A percentile compares a stretch with the other conserved stretches of the same genome.
Evolutionary conservation across 2,888 invertebrate genomes (phyloP).

Genomic region (Muscina levida): DNA sequence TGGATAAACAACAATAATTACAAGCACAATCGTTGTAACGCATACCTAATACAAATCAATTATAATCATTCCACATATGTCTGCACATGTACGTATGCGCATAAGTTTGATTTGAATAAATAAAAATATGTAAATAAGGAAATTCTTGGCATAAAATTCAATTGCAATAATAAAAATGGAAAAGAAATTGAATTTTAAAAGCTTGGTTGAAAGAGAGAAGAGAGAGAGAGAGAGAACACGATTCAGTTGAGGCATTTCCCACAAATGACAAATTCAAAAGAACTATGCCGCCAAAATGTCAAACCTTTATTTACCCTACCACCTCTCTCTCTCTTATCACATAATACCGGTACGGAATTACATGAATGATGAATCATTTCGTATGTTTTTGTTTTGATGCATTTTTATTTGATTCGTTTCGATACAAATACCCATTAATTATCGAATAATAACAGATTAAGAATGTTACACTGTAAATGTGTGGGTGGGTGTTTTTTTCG

Average conservation of each 20-base stretch:
- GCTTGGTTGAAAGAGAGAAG: constrained; percentile 41
- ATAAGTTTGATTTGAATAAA: constrained; percentile 35
- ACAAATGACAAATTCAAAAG: constrained; percentile 60
- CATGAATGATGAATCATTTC: constrained; percentile 53
- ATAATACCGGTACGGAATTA: neutral
- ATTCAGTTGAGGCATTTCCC: constrained; percentile 56
- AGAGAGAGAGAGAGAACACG: constrained; percentile 8
- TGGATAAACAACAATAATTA: no score
- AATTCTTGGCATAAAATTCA: constrained; percentile 59
- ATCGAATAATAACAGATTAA: constrained; percentile 50
- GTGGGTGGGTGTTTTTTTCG: constrained; percentile 10
- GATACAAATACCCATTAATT: constrained; percentile 51
- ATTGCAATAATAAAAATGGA: constrained; percentile 57
- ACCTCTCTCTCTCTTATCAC: neutral
- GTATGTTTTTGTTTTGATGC: constrained; percentile 46
- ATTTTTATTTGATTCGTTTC: constrained; percentile 20
- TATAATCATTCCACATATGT: no score
- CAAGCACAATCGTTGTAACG: no score
- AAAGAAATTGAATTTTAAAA: no score
- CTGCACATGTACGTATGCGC: no score
- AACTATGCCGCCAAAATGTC: constrained; percentile 56
- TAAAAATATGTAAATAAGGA: constrained; percentile 37
- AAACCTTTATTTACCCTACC: neutral
- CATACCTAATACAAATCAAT: no score
- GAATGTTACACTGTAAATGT: no score